Evolutionary conservation across 2,888 invertebrate genomes (phyloP), one percentile per base, ranked within the genome.

Genomic region (Eretmocerus hayati): DNA sequence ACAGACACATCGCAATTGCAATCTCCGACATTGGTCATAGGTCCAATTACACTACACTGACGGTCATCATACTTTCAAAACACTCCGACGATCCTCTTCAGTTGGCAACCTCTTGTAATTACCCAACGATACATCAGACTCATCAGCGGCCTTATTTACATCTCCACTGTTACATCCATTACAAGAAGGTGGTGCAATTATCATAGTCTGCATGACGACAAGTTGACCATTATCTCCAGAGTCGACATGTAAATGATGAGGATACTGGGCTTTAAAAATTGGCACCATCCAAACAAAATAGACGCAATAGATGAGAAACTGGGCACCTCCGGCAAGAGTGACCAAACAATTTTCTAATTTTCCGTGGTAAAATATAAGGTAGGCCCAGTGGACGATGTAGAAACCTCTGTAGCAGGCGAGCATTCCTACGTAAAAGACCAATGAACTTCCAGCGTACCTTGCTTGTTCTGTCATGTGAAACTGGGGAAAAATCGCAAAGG

Each of bases 271-370:
- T 20, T 46, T 47, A 30, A 50, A 53, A 2, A 42, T 32, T 2
- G 48, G 48, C 13, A 54, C 11, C 48, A 54, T 46, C 52, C 51
- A 46, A 2, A 16, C 26, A 4, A 54, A 54, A 38, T 46, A 54
- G 16, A 22, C 33, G n/a, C 32, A 26, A 21, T 41, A 48, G 6
- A 52, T 38, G 19, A 54, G 2, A 6, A 51, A 48, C 19, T 54
- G 54, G 2, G 16, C 18, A 5, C 5, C 16, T 5, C 54, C 54
- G 15, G 39, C 16, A 2, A 19, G 32, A 1, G 16, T 22, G 11
- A 54, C 42, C 22, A 32, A 39, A 5, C 35, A 33, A 26, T 46
- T 44, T 15, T 31, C 44, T 4, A 44, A 8, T 13, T 38, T 6
- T 5, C 15, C 31, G 11, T 6, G 19, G 5, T 9, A 23, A 8